phyloP scores from a whole-genome alignment of 2,888 invertebrate species.

The Cylloceria caligata region DNA sequence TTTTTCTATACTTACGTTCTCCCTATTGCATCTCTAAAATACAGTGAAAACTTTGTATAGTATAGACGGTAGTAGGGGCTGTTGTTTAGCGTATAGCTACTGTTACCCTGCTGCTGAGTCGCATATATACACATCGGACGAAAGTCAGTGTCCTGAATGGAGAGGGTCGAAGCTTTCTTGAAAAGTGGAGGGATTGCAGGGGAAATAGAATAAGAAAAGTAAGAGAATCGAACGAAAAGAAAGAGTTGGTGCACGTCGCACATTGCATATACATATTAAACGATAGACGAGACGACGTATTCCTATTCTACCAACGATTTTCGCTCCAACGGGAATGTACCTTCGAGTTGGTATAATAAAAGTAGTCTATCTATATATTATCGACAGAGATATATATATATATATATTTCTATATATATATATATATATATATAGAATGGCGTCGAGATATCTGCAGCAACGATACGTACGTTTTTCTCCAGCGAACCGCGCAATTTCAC shows the following conservation, averaged over 20 bases:
- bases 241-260: slow-evolving; percentile 5
- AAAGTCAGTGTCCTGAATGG: too few relatives aligned
- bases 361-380: slow-evolving; percentile 8
- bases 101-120: too few relatives aligned
- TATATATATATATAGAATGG: too few relatives aligned
- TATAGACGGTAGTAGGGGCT: too few relatives aligned
- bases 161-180: too few relatives aligned
- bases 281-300: slow-evolving; percentile 12
- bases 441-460: slow-evolving; percentile 14
- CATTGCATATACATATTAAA: background rate
- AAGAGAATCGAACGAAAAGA: background rate
- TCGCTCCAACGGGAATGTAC: slow-evolving; percentile 23
- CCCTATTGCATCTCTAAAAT: slow-evolving; percentile 4
- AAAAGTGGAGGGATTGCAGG: background rate
- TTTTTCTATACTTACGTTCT: too few relatives aligned
- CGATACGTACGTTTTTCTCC: slow-evolving; percentile 57
- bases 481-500: slow-evolving; percentile 54
- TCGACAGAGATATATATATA: slow-evolving; percentile 14
- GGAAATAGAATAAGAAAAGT: background rate
- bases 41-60: background rate
- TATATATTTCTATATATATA: too few relatives aligned
- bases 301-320: slow-evolving; percentile 33
- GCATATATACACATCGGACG: too few relatives aligned
- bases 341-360: slow-evolving; percentile 1
- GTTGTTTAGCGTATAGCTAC: too few relatives aligned